Percentiles rank a stretch among this genome's conserved stretches.
Conservation (phyloP, 2,113 vertebrate species). For the Urocolius indicus region DNA sequence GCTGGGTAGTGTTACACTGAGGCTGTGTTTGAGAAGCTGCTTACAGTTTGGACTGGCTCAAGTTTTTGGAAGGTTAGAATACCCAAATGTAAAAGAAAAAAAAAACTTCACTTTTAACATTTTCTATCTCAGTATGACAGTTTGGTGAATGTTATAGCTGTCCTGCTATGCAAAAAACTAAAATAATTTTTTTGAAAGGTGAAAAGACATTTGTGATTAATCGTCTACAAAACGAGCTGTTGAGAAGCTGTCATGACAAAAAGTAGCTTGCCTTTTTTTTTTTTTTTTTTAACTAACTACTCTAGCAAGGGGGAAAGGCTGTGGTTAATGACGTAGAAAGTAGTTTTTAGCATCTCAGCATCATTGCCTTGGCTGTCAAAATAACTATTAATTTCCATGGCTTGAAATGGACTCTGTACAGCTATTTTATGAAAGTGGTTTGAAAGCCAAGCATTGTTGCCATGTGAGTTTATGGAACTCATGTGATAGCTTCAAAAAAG, state of each 20-base stretch:
- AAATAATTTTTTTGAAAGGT: neutral
- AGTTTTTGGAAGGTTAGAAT: neutral
- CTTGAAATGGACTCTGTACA: conserved; percentile 41
- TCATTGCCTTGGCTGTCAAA: conserved; percentile 29
- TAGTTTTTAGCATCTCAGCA: conserved; percentile 28
- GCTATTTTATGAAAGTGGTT: conserved; percentile 4
- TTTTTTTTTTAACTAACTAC: too few relatives aligned
- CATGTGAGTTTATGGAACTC: neutral
- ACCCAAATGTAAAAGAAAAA: neutral
- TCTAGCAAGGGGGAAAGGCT: neutral
- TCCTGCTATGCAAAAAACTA: neutral
- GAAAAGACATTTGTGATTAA: neutral
- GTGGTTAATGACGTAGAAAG: conserved; percentile 52
- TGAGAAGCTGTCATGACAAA: neutral
- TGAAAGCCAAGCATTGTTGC: conserved; percentile 1
- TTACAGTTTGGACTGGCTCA: neutral
- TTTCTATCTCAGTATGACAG: neutral
- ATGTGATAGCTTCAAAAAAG: neutral
- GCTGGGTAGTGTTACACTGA: neutral
- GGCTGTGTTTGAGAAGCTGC: neutral
- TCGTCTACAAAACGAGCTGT: neutral
- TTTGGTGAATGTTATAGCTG: neutral
- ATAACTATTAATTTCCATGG: conserved; percentile 16
- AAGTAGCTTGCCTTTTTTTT: conserved; percentile 5
- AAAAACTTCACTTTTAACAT: neutral